Percentiles rank a stretch among this genome's conserved stretches.
Evolutionary conservation across 2,888 invertebrate genomes (phyloP).

Genomic region (Troilus luridus): DNA sequence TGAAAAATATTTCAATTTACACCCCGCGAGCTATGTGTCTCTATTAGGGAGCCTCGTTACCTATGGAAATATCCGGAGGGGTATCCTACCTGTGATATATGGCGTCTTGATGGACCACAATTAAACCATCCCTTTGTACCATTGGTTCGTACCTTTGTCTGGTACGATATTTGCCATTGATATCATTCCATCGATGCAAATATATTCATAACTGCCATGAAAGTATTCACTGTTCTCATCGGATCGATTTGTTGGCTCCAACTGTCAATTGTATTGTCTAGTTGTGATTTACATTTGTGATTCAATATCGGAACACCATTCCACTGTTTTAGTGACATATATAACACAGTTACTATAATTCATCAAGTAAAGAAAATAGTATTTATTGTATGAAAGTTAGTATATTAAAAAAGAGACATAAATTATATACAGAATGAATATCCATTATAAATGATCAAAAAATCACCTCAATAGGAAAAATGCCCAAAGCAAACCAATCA

Average conservation of each 20-base stretch:
- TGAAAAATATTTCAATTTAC: constrained; percentile 54
- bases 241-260: background rate
- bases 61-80: constrained; percentile 51
- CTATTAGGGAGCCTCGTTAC: constrained; percentile 55
- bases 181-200: constrained; percentile 8
- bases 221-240: constrained; percentile 7
- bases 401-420: no score
- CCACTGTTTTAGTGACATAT: no score
- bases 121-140: constrained; percentile 44
- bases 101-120: constrained; percentile 12
- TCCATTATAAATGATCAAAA: no score
- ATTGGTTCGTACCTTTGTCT: background rate
- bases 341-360: no score
- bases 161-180: background rate
- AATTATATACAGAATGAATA: no score
- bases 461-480: no score
- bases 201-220: constrained; percentile 39
- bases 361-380: no score
- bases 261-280: constrained; percentile 15
- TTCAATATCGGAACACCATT: background rate
- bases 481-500: no score
- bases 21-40: constrained; percentile 48
- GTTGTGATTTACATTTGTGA: background rate
- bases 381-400: no score
- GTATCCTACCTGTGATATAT: background rate